Evolutionary conservation across 2,888 invertebrate species (phyloP).

Genomic region (Stenodema calcarata): DNA sequence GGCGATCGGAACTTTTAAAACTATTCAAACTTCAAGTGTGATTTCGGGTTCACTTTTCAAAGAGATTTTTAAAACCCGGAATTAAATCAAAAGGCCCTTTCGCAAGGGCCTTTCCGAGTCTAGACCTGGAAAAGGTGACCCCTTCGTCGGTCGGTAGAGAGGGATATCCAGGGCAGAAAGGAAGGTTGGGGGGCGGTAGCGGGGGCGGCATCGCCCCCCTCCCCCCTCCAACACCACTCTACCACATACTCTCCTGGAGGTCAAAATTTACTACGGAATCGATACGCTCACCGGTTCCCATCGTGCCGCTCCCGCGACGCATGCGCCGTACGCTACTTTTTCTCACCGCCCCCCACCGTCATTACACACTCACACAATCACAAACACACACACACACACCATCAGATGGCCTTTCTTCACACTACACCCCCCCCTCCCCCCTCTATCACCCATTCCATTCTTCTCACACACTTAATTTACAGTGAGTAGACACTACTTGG

Average conservation of each 20-base stretch:
- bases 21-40: no score
- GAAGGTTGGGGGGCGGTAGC: background rate
- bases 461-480: slow-evolving; percentile 35
- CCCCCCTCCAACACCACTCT: background rate
- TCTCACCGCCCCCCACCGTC: background rate
- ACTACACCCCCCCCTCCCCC: background rate
- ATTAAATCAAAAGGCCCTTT: background rate
- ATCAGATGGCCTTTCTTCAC: background rate
- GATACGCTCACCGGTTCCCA: slow-evolving; percentile 31
- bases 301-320: background rate
- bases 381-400: background rate
- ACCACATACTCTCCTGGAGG: background rate
- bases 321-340: background rate
- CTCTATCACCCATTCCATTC: background rate
- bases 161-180: background rate
- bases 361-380: background rate
- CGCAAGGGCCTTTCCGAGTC: background rate
- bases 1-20: no score
- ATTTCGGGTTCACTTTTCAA: no score
- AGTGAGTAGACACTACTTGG: slow-evolving; percentile 28
- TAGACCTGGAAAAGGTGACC: slow-evolving; percentile 32
- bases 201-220: background rate
- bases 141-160: slow-evolving; percentile 8
- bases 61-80: no score
- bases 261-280: slow-evolving; percentile 48